Percentiles rank a stretch among this genome's conserved stretches.
phyloP scores from a whole-genome alignment of 2,113 vertebrate genomes.

The Lampris incognitus region DNA sequence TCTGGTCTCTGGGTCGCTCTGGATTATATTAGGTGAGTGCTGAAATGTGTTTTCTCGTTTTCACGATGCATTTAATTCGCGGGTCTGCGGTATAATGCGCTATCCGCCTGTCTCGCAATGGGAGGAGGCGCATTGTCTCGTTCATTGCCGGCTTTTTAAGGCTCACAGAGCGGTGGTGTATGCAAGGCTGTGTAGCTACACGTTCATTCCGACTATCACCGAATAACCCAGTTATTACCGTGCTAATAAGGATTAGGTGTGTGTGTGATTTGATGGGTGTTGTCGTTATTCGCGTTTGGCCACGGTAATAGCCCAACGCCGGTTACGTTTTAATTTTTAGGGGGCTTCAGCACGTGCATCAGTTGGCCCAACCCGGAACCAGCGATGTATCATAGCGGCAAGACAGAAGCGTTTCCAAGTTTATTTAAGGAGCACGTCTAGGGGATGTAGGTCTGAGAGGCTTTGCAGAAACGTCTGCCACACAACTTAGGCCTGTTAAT shows the following conservation, averaged over 20 bases:
- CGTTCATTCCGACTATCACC: background rate
- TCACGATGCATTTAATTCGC: background rate
- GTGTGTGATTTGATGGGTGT: background rate
- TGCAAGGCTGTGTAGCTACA: background rate
- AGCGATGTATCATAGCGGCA: background rate
- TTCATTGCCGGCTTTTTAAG: slow-evolving; percentile 52
- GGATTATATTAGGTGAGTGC: slow-evolving; percentile 85
- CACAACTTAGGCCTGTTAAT: too few species aligned
- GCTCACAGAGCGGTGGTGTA: background rate
- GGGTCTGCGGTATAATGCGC: slow-evolving; percentile 4
- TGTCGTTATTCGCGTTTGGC: background rate
- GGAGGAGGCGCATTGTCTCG: slow-evolving; percentile 42
- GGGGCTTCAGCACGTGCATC: slow-evolving; percentile 38
- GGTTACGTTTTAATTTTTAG: slow-evolving; percentile 18
- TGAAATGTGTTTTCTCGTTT: background rate
- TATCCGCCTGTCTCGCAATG: slow-evolving; percentile 39
- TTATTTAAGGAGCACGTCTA: background rate
- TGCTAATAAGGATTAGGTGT: background rate
- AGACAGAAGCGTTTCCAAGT: background rate
- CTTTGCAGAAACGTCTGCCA: too few species aligned
- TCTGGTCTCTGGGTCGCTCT: slow-evolving; percentile 83
- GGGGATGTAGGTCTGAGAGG: too few species aligned
- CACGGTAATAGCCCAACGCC: slow-evolving; percentile 6
- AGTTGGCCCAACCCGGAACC: background rate
- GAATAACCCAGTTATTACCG: background rate